Base-by-base conservation (phyloP, 2,888 invertebrate species). In the Morpho deidamia region DNA sequence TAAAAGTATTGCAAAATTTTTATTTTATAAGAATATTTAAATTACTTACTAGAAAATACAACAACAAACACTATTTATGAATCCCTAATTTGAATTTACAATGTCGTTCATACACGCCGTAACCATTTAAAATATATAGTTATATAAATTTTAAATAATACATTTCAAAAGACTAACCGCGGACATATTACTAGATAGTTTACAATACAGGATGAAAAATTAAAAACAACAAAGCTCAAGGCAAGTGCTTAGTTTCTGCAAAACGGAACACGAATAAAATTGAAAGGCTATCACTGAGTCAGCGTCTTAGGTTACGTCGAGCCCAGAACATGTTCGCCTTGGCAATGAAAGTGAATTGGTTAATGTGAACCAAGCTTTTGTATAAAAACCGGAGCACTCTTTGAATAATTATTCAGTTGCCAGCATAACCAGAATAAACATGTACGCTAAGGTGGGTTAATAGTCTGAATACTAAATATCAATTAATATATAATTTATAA, bases 331-430 rank as follows among this genome's bases (percentile, higher is more conserved):
- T 39, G 83, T 65, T 83, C 67, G 77, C 88, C 88, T 87, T 88
- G 89, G 68, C 89, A 89, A 88, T 89, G 89, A 89, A 87, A 88
- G 88, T 82, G 73, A 81, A 77, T 72, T 76, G 81, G 74, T 76
- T 76, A 76, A 67, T 76, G 70, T 71, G 69, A 67, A 70, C 65
- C 70, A 69, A 70, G 71, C 70, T 74, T 49, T 71, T 69, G 70
- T 88, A 89, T 89, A 89, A 84, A 89, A 87, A 88, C 83, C 75
- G 68, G 79, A 78, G 83, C 83, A 81, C 74, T 74, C 73, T 69
- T 72, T 65, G 67, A 68, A 68, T 83, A 78, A 86, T 81, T 88
- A 89, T 87, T 89, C 88, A 88, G 88, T 88, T 87, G 66, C 87
- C 88, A 85, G 81, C 84, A 72, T 74, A 79, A 78, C 71, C 73